A percentile compares a stretch with the other conserved stretches of the same genome.
phyloP scores from a whole-genome alignment of 2,113 vertebrate genomes.

The Oncorhynchus mykiss region DNA sequence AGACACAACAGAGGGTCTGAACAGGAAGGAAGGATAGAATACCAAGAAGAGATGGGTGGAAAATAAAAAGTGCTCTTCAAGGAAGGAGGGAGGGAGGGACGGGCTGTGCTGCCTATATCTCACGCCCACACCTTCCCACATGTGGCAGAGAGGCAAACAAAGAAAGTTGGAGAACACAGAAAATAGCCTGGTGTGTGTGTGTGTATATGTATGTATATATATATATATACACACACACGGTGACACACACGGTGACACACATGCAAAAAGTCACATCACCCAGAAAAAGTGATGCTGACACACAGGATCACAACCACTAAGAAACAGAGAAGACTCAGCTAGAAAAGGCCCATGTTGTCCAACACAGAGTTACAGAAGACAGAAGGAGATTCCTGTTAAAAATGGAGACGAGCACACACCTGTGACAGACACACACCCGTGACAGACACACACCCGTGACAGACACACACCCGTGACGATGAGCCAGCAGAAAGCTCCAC shows the following conservation, averaged over 20 bases:
- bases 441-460: too few species aligned
- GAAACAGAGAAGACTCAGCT: constrained; percentile 18
- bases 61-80: not conserved
- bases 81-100: not conserved
- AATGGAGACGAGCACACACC: not conserved
- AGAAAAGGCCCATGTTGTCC: constrained; percentile 21
- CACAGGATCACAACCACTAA: constrained; percentile 4
- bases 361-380: constrained; percentile 17
- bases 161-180: constrained; percentile 36
- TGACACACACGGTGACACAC: constrained; percentile 18
- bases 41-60: constrained; percentile 50
- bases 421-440: not conserved
- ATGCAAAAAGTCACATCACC: not conserved
- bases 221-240: constrained; percentile 6
- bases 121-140: constrained; percentile 27
- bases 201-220: not conserved
- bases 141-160: constrained; percentile 33
- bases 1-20: constrained; percentile 63
- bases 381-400: constrained; percentile 24
- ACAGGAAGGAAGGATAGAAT: constrained; percentile 67
- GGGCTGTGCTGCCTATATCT: not conserved
- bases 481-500: constrained; percentile 24
- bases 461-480: too few species aligned
- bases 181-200: constrained; percentile 18
- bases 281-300: constrained; percentile 14